Conservation (phyloP, 2,113 vertebrate genomes). For the Excalfactoria chinensis region DNA sequence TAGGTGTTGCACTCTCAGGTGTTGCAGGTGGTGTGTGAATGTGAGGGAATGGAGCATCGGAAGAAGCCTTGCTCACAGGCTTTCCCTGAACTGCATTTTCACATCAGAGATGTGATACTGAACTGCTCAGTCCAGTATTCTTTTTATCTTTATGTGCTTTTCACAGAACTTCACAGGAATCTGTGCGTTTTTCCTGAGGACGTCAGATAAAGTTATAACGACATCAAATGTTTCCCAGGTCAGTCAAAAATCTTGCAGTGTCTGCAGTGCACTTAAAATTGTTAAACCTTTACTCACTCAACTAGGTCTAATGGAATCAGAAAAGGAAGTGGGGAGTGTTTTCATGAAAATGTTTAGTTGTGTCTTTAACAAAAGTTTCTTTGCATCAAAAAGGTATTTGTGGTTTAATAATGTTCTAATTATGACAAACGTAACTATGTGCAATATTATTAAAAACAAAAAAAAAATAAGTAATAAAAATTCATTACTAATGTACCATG, state of each 20-base stretch:
- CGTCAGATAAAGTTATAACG: slow-evolving; percentile 78
- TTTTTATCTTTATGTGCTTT: background rate
- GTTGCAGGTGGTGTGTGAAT: background rate
- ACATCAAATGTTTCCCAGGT: slow-evolving; percentile 83
- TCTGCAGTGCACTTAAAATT: background rate
- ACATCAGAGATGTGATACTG: background rate
- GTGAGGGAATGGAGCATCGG: background rate
- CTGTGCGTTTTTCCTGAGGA: slow-evolving; percentile 85
- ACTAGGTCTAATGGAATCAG: background rate
- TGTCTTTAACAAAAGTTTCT: background rate
- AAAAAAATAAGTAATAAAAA: background rate
- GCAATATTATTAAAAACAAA: background rate
- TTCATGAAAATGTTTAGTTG: background rate
- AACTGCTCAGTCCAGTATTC: background rate
- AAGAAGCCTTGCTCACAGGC: background rate
- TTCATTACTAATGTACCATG: background rate
- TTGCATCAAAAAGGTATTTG: background rate
- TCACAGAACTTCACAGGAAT: slow-evolving; percentile 78
- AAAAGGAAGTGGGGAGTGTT: background rate
- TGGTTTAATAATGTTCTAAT: background rate
- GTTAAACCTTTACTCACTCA: background rate
- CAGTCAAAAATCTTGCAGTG: slow-evolving; percentile 4
- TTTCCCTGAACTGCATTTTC: background rate
- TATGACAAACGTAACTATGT: background rate
- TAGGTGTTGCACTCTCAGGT: fast-evolving